Evolutionary conservation across 2,113 vertebrate genomes (phyloP).

Genomic region (Puma concolor): DNA sequence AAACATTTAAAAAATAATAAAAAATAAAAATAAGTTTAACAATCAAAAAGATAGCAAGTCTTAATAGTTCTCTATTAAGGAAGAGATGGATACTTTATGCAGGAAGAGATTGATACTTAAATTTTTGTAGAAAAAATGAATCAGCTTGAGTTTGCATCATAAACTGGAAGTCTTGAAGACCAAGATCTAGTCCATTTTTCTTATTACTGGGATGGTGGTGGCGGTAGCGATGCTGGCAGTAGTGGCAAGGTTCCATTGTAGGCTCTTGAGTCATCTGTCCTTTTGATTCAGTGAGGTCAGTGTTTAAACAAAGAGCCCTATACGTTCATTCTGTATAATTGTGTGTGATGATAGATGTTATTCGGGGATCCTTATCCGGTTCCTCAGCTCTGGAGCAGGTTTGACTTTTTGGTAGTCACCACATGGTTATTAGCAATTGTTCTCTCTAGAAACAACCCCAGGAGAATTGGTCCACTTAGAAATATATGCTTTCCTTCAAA

Average conservation of each 20-base stretch:
- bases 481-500: neutral
- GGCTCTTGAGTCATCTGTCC: neutral
- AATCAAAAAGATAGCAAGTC: neutral
- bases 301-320: neutral
- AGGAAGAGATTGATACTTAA: neutral
- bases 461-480: neutral
- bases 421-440: neutral
- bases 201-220: neutral
- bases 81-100: neutral
- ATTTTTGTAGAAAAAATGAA: constrained; percentile 11
- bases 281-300: neutral
- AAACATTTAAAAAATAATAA: no score
- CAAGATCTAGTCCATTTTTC: neutral
- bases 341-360: neutral
- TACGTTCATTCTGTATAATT: neutral
- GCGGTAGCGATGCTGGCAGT: neutral
- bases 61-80: neutral
- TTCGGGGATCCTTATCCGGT: neutral
- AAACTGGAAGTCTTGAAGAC: neutral
- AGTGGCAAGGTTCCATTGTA: neutral
- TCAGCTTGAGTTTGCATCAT: neutral
- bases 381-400: neutral
- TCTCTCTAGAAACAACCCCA: neutral
- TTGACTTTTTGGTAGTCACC: neutral
- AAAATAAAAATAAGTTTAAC: neutral